Evolutionary conservation across 2,888 invertebrate genomes (phyloP), one percentile per base, ranked within the genome.

Genomic region (Lordiphosa andalusiaca): DNA sequence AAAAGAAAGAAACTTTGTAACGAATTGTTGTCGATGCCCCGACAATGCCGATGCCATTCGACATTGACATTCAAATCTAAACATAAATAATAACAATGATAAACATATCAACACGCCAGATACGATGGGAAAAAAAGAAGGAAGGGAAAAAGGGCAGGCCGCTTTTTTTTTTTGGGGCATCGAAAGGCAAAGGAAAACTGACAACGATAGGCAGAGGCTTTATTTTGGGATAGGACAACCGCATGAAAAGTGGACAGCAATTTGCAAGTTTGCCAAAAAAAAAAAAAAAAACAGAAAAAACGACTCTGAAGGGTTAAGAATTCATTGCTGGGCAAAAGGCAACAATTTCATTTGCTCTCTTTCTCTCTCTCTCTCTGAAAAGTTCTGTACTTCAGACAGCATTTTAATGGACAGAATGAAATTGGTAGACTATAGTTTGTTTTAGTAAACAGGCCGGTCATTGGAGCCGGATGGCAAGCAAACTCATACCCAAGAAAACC

Each of bases 11-110:
- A 40, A 41, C 46, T 46, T 44, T 12, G 37, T 23, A 60, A 63
- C n/a, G 30, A 51, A 53, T 60, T 42, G 42, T 42, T 53, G 67
- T 35, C 40, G 47, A 48, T 52, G 44, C 19, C 19, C 16, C 16
- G 16, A 16, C 16, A 16, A 16, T 16, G 19, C 16, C 41, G 44
- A 39, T 62, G 41, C 9, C 63, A 62, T 52, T 50, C 66, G 83
- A 74, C 86, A 84, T 86, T 86, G 85, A 86, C 86, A 82, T 84
- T 81, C 80, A 86, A 84, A 82, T 82, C 85, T 73, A 71, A 73
- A 71, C 85, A 82, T 82, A 84, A 86, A 82, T 84, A 84, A 82
- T 75, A 86, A 84, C 83, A 82, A 71, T 73, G 85, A 85, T 80
- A 85, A 85, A 81, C 85, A 78, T 83, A 85, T 78, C 85, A 78